Base-by-base conservation (phyloP, 2,113 vertebrate genomes). In the Oreochromis tanganicae region DNA sequence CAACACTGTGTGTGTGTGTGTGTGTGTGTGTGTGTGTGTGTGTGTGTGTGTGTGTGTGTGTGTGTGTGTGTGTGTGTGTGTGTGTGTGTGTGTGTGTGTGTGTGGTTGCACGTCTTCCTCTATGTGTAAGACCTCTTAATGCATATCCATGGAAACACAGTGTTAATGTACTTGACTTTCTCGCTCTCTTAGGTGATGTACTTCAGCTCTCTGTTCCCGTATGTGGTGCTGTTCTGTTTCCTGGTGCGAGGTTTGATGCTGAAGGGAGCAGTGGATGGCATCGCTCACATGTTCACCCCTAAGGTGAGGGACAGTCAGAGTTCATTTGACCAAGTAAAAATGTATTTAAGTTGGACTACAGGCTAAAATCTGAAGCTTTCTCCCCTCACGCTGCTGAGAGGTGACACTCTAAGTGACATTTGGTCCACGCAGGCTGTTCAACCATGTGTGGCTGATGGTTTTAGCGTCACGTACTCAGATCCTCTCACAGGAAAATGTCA, bases 181-280 rank as follows among this genome's bases (percentile, higher is more conserved):
- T 84, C 78, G 34, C 83, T 91, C 80, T 24, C 38, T 56, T 68
- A 99, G 99, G 99, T 99, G 96, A 99, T 99, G 99, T 99, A 99
- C 94, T 99, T 99, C 97, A 99, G 99, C 95, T 99, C 99, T 2
- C 98, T 99, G 82, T 99, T 99, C 95, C 99, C 99, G 0, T 99
- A 99, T 0, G 93, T 98, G 95, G 99, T 99, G 89, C 97, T 99
- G n/a, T 97, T 99, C 94, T 99, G 99, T 92, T 99, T 99, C 96
- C 93, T 99, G 95, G 96, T 99, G 46, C 96, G 98, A 73, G 98
- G 98, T 0, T 93, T 99, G 56, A 89, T 99, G 91, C 96, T 99
- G 84, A 97, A 97, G 2, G 99, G 99, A 10, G 98, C 99, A 0
- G 95, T 99, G 24, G 99, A 99, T 2, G 99, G 99, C 52, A 99